Base-by-base conservation (phyloP, 2,113 vertebrate species). In the Brachyhypopomus gauderio region DNA sequence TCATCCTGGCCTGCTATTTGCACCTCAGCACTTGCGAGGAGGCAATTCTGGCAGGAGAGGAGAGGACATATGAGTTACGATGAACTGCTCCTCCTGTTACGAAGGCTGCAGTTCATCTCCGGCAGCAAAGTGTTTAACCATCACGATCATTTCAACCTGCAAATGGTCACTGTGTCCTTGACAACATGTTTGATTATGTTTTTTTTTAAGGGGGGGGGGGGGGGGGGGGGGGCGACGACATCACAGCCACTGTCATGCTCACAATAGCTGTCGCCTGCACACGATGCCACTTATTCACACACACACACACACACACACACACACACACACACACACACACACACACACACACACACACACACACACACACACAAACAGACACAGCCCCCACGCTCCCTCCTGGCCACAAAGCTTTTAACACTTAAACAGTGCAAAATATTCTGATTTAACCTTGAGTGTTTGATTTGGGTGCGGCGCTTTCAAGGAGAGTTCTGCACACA, bases 351-450 rank as follows among this genome's bases (percentile, higher is more conserved):
- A 6, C 58, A 16, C 14, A 0, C 20, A 2, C 60, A 34, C 45
- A 48, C 60, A 23, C 76, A 45, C 77, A 19, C 69, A 41, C 62
- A 5, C 72, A 20, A 67, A 78, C 58, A 56, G 56, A 64, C 23
- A 76, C 66, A 56, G 19, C 16, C 9, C 2, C 58, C 25, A n/a
- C 59, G 73, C 48, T 66, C 79, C 74, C 78, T 56, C 79, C 67
- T 75, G 72, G 92, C 90, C 89, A 84, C 88, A 91, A 93, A 93
- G 93, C 93, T 94, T 94, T 94, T 94, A 94, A 93, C 93, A 92
- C 92, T 93, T 92, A 91, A 93, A 93, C 87, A 92, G 91, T 91
- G 92, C 91, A 93, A 93, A 94, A 94, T 93, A 94, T 94, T 94
- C 92, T 92, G 91, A 94, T 93, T 94, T 91, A 93, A 93, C 93